phyloP scores from a whole-genome alignment of 2,888 invertebrate genomes.

The Smittia sp. region DNA sequence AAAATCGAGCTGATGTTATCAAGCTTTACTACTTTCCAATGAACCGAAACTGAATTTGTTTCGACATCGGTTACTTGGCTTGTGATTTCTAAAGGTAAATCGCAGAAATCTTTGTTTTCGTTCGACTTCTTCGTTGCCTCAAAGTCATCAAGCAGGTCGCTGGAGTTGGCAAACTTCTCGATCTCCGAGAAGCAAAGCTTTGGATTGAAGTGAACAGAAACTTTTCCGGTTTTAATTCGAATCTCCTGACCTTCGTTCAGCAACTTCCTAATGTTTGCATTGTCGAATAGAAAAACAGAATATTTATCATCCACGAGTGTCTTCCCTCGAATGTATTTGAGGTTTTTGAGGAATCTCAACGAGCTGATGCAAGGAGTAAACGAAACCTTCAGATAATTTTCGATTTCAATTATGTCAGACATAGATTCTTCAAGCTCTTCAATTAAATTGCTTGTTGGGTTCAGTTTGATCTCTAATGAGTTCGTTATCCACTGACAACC shows the following conservation, averaged over 20 bases:
- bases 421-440: slow-evolving; percentile 74
- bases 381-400: slow-evolving; percentile 77
- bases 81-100: slow-evolving; percentile 55
- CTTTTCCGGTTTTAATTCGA: slow-evolving; percentile 64
- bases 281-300: slow-evolving; percentile 70
- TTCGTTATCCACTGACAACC: slow-evolving; percentile 87
- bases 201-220: slow-evolving; percentile 90
- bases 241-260: slow-evolving; percentile 63
- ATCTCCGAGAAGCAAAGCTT: slow-evolving; percentile 82
- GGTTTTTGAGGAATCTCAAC: slow-evolving; percentile 76
- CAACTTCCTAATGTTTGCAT: slow-evolving; percentile 81
- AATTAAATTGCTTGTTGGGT: slow-evolving; percentile 68
- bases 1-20: slow-evolving; percentile 79
- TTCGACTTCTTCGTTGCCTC: slow-evolving; percentile 76
- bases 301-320: slow-evolving; percentile 56
- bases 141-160: slow-evolving; percentile 64
- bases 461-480: slow-evolving; percentile 79
- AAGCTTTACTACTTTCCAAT: slow-evolving; percentile 65
- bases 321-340: slow-evolving; percentile 66
- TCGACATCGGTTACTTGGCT: slow-evolving; percentile 52
- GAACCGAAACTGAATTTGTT: slow-evolving; percentile 57
- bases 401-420: slow-evolving; percentile 78
- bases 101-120: slow-evolving; percentile 54
- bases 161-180: slow-evolving; percentile 58
- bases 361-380: slow-evolving; percentile 82